Evolutionary conservation across 2,113 vertebrate genomes (phyloP).

Genomic region (Himantopus leucocephalus): DNA sequence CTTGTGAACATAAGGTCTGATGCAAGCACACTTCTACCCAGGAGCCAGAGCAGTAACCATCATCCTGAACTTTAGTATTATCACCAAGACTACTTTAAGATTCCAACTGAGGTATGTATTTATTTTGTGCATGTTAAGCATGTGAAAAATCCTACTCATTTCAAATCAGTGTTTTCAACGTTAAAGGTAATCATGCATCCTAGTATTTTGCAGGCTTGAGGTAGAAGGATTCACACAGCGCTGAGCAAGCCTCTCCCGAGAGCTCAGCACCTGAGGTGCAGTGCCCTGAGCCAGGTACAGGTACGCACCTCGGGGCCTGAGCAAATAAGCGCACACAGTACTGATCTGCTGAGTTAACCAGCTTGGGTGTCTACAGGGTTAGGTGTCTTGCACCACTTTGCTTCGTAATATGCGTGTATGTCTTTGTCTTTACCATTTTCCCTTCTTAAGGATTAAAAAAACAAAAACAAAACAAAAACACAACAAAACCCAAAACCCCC

Average conservation of each 20-base stretch:
- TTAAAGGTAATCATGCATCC: rapidly evolving
- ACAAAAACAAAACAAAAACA: too few relatives aligned
- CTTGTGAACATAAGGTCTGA: not conserved
- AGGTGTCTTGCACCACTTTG: too few relatives aligned
- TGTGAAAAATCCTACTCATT: not conserved
- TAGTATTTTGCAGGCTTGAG: not conserved
- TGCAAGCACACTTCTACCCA: not conserved
- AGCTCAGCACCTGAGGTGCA: too few relatives aligned
- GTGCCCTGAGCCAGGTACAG: not conserved
- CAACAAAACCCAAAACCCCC: too few relatives aligned
- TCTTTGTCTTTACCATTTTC: not conserved
- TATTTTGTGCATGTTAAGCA: not conserved
- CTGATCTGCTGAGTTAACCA: not conserved
- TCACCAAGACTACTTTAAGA: not conserved
- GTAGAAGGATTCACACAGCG: rapidly evolving
- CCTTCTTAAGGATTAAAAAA: not conserved
- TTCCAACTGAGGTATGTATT: rapidly evolving
- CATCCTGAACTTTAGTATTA: not conserved
- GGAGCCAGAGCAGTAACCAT: not conserved
- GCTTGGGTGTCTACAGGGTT: not conserved
- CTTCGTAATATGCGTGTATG: rapidly evolving
- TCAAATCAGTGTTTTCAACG: rapidly evolving
- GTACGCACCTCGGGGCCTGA: rapidly evolving
- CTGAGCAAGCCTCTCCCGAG: not conserved
- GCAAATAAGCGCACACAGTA: not conserved